Base-by-base conservation (phyloP, 2,888 invertebrate species). In the Drosophila multiciliata region DNA sequence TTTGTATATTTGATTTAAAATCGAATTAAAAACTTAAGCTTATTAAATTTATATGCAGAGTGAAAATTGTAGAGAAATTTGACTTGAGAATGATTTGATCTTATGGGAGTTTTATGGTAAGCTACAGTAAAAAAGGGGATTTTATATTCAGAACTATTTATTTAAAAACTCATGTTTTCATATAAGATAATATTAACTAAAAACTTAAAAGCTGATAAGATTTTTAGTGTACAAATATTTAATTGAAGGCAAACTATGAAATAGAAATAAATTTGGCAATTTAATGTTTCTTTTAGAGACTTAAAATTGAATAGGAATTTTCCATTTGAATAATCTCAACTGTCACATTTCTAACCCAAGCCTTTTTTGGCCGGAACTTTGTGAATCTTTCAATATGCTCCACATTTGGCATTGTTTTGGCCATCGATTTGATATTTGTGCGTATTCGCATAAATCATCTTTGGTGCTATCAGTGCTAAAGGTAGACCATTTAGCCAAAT, bases 361-460 rank as follows among this genome's bases (percentile, higher is more conserved):
- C 11, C 15, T 8, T 3, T 55, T 32, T 5, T n/a, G 6, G 7
- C 17, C 35, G 73, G 54, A 73, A 63, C 23, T 45, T 55, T 20
- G 29, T 32, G 55, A 73, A 33, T 50, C 45, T 23, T 64, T 58
- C 71, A 73, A 71, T 71, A 73, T 71, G 70, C 26, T 73, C 15
- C 12, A 57, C 65, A 23, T 26, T 63, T 40, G 12, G 48, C 53
- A 23, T 70, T 63, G 73, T 61, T 64, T 15, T 26, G 35, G 20
- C 20, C 49, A 63, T 78, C 74, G 52, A 57, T 67, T 40, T 67
- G 60, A 50, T 33, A 38, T 11, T 40, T 49, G 60, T 40, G 20
- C 40, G 71, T n/a, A 17, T 36, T 26, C 45, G 42, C 82, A 77
- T 78, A 81, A 77, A 40, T 77, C 78, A 72, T 81, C 38, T 38